Evolutionary conservation across 2,113 vertebrate species (phyloP).

Genomic region (Corydoras maculifer): DNA sequence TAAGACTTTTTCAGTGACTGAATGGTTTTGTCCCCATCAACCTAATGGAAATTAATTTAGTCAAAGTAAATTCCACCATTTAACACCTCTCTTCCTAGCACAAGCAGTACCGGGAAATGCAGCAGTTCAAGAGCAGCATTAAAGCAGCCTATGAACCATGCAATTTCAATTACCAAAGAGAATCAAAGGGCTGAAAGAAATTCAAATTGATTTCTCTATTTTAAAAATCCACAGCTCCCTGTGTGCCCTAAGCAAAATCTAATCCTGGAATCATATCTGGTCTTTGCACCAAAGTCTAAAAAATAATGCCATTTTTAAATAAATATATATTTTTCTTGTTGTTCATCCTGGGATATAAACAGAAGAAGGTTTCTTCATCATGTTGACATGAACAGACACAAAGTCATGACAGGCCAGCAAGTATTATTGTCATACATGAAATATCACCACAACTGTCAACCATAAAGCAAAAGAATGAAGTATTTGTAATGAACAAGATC

Average conservation of each 20-base stretch:
- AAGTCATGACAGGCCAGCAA: neutral
- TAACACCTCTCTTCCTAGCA: conserved; percentile 34
- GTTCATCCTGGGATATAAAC: neutral
- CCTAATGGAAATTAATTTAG: conserved; percentile 53
- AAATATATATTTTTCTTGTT: neutral
- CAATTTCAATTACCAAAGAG: conserved; percentile 62
- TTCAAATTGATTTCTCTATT: conserved; percentile 53
- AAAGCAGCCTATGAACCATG: conserved; percentile 58
- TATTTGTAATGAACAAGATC: conserved; percentile 1
- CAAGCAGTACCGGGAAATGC: conserved; percentile 36
- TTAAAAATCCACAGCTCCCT: conserved; percentile 26
- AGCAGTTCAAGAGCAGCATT: conserved; percentile 54
- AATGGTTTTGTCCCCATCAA: conserved; percentile 46
- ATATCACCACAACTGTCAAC: conserved; percentile 17
- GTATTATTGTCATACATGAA: neutral
- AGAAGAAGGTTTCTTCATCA: neutral
- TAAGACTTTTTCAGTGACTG: conserved; percentile 40
- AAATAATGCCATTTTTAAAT: neutral
- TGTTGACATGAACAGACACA: conserved; percentile 22
- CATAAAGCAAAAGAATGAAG: conserved; percentile 9
- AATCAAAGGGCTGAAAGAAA: conserved; percentile 53
- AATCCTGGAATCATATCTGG: conserved; percentile 33
- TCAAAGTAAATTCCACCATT: conserved; percentile 43
- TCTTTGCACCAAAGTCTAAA: conserved; percentile 20
- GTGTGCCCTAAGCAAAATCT: conserved; percentile 13